These are phyloP conservation scores for Chelonia mydas DNA, from an alignment of 2,797 vertebrate species.

Conservation along the genomic window DNA sequence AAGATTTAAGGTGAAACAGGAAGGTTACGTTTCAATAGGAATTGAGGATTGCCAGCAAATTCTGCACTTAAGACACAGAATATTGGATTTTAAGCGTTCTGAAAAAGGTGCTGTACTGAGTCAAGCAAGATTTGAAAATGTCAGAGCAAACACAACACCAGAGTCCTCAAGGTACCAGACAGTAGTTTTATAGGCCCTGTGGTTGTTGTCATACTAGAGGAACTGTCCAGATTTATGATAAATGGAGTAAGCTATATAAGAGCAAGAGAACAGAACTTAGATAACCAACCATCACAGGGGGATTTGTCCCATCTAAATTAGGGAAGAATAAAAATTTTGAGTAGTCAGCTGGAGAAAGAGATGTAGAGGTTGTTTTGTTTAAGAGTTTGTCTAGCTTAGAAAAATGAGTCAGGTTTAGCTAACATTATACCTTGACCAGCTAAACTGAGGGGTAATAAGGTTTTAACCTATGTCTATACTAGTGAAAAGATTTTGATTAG, in stretches of 20 bases:
- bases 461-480: not conserved
- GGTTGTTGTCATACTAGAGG: not conserved
- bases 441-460: not conserved
- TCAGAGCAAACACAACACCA: not conserved
- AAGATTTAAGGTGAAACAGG: not conserved
- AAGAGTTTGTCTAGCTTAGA: not conserved
- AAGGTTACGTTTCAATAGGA: not conserved
- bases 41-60: not conserved
- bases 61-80: not conserved
- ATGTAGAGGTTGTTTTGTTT: not conserved
- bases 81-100: not conserved
- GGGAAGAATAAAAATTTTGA: not conserved
- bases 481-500: slow-evolving; percentile 7
- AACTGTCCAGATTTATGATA: not conserved
- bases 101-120: not conserved
- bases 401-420: not conserved
- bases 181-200: not conserved
- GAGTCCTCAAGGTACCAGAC: not conserved
- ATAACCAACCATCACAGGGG: not conserved
- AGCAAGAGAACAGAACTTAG: not conserved
- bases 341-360: not conserved
- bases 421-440: not conserved
- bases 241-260: not conserved
- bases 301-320: not conserved
- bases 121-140: not conserved